phyloP scores from a whole-genome alignment of 2,888 invertebrate genomes.

The Coronaproctus castanopsis region DNA sequence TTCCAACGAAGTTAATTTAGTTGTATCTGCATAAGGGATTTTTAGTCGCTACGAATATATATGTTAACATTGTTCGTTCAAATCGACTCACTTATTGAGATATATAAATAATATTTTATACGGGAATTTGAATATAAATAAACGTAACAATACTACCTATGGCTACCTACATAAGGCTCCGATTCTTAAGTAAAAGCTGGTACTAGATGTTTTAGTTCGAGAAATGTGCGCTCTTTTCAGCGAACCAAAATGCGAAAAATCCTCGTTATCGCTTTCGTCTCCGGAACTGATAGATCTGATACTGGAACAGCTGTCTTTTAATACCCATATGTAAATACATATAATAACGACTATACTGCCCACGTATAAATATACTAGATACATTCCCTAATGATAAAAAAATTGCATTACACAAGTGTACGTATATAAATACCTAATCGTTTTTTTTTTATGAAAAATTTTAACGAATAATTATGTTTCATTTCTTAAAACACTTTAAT shows the following conservation, averaged over 20 bases:
- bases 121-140: too few species aligned
- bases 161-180: constrained; percentile 31
- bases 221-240: constrained; percentile 33
- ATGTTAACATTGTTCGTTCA: too few species aligned
- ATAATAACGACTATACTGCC: constrained; percentile 34
- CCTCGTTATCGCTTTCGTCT: constrained; percentile 17
- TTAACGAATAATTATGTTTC: too few species aligned
- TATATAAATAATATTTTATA: too few species aligned
- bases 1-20: too few species aligned
- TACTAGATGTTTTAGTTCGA: constrained; percentile 29
- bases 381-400: too few species aligned
- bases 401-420: constrained; percentile 7
- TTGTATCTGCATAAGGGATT: too few species aligned
- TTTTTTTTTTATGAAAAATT: neutral
- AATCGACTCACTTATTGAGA: too few species aligned
- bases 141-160: too few species aligned
- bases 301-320: constrained; percentile 32
- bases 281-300: constrained; percentile 22
- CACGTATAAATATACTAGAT: constrained; percentile 33
- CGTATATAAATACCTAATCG: neutral
- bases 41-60: too few species aligned
- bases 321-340: constrained; percentile 33
- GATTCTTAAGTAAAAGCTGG: constrained; percentile 33
- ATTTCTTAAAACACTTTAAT: too few species aligned
- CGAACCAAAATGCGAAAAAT: constrained; percentile 29